Evolutionary conservation across 2,797 vertebrate species (phyloP).

Genomic region (Simalia tracyae): DNA sequence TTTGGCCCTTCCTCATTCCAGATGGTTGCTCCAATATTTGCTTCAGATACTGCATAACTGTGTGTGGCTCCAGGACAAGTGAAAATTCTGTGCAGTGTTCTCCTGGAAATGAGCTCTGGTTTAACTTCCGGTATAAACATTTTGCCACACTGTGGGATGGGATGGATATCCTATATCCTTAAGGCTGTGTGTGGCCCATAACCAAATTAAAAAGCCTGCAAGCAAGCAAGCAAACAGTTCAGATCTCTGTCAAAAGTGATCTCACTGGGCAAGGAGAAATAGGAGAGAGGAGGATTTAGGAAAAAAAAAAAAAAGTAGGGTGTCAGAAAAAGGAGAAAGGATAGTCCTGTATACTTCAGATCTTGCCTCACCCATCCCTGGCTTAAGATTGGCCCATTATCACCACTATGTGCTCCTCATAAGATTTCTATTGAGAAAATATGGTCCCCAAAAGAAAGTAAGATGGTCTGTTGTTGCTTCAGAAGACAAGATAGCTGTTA

Average conservation of each 20-base stretch:
- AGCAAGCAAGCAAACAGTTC: neutral
- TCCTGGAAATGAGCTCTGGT: neutral
- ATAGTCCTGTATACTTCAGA: neutral
- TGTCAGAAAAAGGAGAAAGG: neutral
- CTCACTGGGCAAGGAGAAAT: neutral
- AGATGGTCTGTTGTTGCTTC: no score
- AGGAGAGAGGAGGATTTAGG: neutral
- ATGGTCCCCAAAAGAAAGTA: neutral
- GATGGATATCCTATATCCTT: neutral
- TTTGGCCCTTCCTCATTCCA: neutral
- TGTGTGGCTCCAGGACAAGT: neutral
- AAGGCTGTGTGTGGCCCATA: neutral
- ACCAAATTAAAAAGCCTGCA: neutral
- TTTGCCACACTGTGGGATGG: neutral
- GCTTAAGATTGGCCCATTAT: neutral
- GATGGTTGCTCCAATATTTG: neutral
- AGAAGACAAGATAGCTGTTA: neutral
- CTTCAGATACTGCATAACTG: neutral
- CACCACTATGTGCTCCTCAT: neutral
- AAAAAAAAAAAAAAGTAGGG: neutral
- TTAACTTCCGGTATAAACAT: neutral
- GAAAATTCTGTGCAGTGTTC: neutral
- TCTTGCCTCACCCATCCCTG: neutral
- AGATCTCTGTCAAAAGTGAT: neutral
- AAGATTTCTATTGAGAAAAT: neutral